Evolutionary conservation across 2,888 invertebrate genomes (phyloP), one percentile per base, ranked within the genome.

Genomic region (Diaprepes abbreviatus): DNA sequence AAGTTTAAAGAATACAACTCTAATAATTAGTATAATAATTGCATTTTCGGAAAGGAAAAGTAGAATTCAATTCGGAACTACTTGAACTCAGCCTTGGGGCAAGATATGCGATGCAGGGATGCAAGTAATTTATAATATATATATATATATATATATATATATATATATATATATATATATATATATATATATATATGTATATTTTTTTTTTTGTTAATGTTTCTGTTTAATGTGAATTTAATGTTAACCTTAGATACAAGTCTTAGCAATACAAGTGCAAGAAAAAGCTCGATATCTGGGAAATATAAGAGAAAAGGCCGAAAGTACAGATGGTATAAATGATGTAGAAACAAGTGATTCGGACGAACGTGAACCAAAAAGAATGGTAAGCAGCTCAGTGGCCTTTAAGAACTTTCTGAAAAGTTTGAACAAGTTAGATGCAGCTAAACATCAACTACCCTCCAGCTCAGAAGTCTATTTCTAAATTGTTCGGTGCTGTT

Each of bases 341-440:
- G 77, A 73, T 1, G 71, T 74, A n/a, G 67, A 70, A 31, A 72
- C 72, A 3, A 73, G 74, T 16, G 72, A 67, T 48, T 64, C 67
- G 16, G 73, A 74, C 7, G 52, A 73, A 10, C 72, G 62, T 55
- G 65, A 60, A 48, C 76, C 76, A 5, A 70, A 75, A 31, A 76
- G 77, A 55, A 74, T 81, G 17, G 79, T 82, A n/a, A 81, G 80
- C 69, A 80, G 76, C 73, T 81, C 82, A 0, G 65, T 76, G 2
- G 82, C 80, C 4, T 82, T 82, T 72, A 78, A 80, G 66, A 77
- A 79, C 50, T 81, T 82, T 62, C 66, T 81, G 38, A 79, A 76
- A 54, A 74, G 72, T 50, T 52, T 77, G 21, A 72, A 72, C 35
- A 58, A 60, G 21, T 59, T 67, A 28, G 69, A 72, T 36, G 55